Base-by-base conservation (phyloP, 1,140 invertebrate species). In the Batillaria attramentaria region DNA sequence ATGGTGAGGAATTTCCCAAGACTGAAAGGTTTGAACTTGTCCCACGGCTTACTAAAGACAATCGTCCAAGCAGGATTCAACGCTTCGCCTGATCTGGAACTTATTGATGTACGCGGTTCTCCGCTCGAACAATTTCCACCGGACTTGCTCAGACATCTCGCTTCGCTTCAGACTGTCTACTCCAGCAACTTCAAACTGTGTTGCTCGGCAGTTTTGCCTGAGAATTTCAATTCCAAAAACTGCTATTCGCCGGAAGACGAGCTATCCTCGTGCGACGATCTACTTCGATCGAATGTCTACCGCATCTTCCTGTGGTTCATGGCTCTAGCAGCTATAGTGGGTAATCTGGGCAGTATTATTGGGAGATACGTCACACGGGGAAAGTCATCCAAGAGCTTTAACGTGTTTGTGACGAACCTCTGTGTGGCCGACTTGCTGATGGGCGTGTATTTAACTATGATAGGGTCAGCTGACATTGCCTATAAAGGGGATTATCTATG, bases 391-490 rank as follows among this genome's bases (percentile, higher is more conserved):
- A 82, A 79, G 35, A 78, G 79, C 16, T 77, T 84, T 77, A 80
- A 78, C n/a, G 60, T 84, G 35, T 83, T 88, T 54, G 83, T 88
- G 13, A 80, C 81, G 20, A 88, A 86, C 81, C 76, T 90, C 24
- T 81, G 79, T 31, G 24, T 85, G 1, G 82, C 87, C 2, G 89
- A 90, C 70, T 80, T 89, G 28, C 75, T 88, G 4, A 90, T 90
- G 89, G 89, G 88, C 2, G 70, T 90, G 3, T 90, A 90, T 65
- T 37, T 90, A 54, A 28, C 87, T 8, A 84, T 87, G 20, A 88
- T 90, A 42, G 89, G 83, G 16, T 50, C 77, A 42, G 77, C 57
- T 20, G 80, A 81, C 62, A 57, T 65, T 18, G 24, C 24, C 16
- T 78, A 74, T 42, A 72, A 85, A 46, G 86, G 83, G 13, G 43